Base-by-base conservation (phyloP, 2,888 invertebrate genomes). In the Drosophila eohydei region DNA sequence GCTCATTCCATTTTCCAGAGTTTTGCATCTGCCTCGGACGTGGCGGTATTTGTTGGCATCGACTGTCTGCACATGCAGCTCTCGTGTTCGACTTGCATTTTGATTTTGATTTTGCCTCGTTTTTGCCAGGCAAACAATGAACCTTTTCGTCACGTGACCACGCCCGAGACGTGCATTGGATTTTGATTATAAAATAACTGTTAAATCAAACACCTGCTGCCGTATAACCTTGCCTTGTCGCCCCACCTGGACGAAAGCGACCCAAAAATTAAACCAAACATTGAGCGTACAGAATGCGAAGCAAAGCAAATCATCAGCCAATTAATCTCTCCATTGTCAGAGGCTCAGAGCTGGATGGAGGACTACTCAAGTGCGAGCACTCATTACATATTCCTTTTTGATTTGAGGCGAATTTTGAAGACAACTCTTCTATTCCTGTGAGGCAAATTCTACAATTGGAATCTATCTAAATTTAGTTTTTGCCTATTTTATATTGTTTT, bases 31-130 rank as follows among this genome's bases (percentile, higher is more conserved):
- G 16, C 11, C 48, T 32, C 11, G 30, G 16, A 9, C 5, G 16
- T 32, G 32, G 16, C 32, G 32, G 50, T 50, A 34, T 30, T 48
- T 30, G n/a, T 12, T 16, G 16, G 16, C 41, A 8, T 16, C 7
- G 12, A 12, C 36, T 36, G 36, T 34, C 34, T 34, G 41, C 41
- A 3, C n/a, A 64, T 68, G 60, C 68, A 67, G 62, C 68, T 61
- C 55, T 7, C 6, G 46, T 68, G 54, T 78, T 70, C 66, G 67
- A 54, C 74, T 48, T 78, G 80, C 78, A 80, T 74, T 82, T 81
- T 68, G 69, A 80, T 74, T 82, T 81, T 68, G 69, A 81, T 81
- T 78, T 38, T 4, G 5, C 1, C n/a, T 34, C 9, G 9, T 12
- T 51, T 51, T 26, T 14, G 8, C 14, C 51, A 50, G 40, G 41